phyloP scores from a whole-genome alignment of 92 coral and sea anemone species.

The Epizoanthus stellaris region DNA sequence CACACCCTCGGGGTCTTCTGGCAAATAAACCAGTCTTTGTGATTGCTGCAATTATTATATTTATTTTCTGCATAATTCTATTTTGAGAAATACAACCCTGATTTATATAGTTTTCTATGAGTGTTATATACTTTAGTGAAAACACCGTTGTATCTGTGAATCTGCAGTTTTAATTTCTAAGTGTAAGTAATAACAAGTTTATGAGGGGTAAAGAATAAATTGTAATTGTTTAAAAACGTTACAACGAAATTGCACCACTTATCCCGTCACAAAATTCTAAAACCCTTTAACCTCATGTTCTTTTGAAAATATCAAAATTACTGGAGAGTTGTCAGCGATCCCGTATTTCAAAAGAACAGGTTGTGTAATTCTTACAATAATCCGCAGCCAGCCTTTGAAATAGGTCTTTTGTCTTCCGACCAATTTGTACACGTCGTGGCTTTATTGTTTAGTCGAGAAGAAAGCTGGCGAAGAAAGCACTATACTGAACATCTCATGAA shows the following conservation, averaged over 20 bases:
- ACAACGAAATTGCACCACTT: background rate
- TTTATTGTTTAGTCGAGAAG: no score
- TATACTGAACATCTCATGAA: no score
- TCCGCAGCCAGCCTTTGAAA: background rate
- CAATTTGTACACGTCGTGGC: no score
- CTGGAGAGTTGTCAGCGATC: background rate
- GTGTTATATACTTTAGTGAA: background rate
- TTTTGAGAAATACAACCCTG: background rate
- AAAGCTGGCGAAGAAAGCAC: no score
- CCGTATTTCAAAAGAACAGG: slow-evolving; percentile 16
- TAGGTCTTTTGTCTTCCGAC: background rate
- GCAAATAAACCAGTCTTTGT: slow-evolving; percentile 11
- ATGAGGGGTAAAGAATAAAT: background rate
- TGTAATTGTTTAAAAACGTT: background rate
- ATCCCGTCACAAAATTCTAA: background rate
- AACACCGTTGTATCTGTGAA: no score
- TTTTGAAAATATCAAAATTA: background rate
- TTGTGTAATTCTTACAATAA: slow-evolving; percentile 16
- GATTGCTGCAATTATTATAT: background rate
- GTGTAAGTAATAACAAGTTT: no score
- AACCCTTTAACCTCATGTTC: background rate
- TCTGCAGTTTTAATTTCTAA: no score
- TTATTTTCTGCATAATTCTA: slow-evolving; percentile 10
- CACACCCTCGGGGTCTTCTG: slow-evolving; percentile 14
- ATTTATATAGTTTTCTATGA: background rate